Evolutionary conservation across 2,888 invertebrate species (phyloP).

Genomic region (Lasioglossum malachurum): DNA sequence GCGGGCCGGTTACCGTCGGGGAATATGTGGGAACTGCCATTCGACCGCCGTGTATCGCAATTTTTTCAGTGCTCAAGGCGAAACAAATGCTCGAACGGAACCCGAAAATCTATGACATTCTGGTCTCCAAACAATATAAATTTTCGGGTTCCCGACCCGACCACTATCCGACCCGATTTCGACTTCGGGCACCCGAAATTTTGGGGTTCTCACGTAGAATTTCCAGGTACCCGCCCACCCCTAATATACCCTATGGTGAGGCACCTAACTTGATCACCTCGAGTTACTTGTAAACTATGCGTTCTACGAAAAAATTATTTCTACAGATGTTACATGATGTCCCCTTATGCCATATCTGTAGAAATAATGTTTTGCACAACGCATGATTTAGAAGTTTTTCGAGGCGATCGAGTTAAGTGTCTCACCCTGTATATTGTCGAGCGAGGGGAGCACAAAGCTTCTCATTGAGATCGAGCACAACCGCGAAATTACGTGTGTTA

Average conservation of each 20-base stretch:
- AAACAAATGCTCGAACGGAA: background rate
- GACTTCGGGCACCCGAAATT: too few species aligned
- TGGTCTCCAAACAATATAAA: too few species aligned
- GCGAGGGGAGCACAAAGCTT: background rate
- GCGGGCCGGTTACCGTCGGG: slow-evolving; percentile 15
- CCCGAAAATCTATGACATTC: too few species aligned
- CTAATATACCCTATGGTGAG: too few species aligned
- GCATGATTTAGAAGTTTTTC: background rate
- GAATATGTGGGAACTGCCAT: slow-evolving; percentile 22
- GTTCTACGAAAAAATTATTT: background rate
- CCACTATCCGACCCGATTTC: too few species aligned
- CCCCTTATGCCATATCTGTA: too few species aligned
- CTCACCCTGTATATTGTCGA: background rate
- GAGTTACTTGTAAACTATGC: background rate
- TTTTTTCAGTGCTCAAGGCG: slow-evolving; percentile 1
- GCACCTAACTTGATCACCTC: background rate
- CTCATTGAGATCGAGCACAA: background rate
- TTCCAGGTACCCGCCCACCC: too few species aligned
- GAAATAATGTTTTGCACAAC: background rate
- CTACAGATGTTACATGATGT: background rate
- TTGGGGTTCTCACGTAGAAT: too few species aligned
- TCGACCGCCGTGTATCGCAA: slow-evolving; percentile 20
- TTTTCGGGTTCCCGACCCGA: too few species aligned
- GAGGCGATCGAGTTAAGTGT: background rate
- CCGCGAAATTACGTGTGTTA: background rate